Evolutionary conservation across 2,888 invertebrate genomes (phyloP), one percentile per base, ranked within the genome.

Genomic region (Trissolcus japonicus): DNA sequence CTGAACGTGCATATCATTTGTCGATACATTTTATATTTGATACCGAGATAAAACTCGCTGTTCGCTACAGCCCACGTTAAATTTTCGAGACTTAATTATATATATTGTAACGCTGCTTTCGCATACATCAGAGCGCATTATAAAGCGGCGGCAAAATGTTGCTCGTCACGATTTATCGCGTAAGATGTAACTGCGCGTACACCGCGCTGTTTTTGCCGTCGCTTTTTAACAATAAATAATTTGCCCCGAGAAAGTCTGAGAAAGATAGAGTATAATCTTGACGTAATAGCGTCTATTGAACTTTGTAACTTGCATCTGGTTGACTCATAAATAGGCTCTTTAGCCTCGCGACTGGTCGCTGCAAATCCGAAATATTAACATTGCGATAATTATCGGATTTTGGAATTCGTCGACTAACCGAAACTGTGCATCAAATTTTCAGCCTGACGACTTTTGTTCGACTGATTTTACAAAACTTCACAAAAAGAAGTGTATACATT

Each of bases 251-350:
- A 63, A 41, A 59, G 29, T 29, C 55, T 21, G 55, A 56, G 11
- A 19, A 50, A 63, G 71, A 60, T 11, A 21, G 57, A 62, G 25
- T 55, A 69, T 60, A 65, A 76, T 76, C 69, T 61, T 66, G 60
- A 65, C 65, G 69, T 51, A 61, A 65, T 13, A 35, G 60, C 65
- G 65, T 53, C 40, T 71, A 63, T 71, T 71, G 76, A 76, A 76
- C 76, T 76, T 65, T 76, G 75, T 41, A 56, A 69, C 75, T 68
- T 65, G 50, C 74, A 75, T 59, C 61, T 74, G 72, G 62, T 63
- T 63, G 63, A 75, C 29, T 63, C 54, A 61, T 68, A 59, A 75
- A 59, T 63, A 68, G 54, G 50, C 57, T 55, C 63, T 57, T 68
- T 63, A 29, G 57, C 51, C 51, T 50, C 51, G 29, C 50, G 56